Percentiles rank a stretch among this genome's conserved stretches.
phyloP scores from a whole-genome alignment of 2,888 invertebrate genomes.

The Nomada fucata region DNA sequence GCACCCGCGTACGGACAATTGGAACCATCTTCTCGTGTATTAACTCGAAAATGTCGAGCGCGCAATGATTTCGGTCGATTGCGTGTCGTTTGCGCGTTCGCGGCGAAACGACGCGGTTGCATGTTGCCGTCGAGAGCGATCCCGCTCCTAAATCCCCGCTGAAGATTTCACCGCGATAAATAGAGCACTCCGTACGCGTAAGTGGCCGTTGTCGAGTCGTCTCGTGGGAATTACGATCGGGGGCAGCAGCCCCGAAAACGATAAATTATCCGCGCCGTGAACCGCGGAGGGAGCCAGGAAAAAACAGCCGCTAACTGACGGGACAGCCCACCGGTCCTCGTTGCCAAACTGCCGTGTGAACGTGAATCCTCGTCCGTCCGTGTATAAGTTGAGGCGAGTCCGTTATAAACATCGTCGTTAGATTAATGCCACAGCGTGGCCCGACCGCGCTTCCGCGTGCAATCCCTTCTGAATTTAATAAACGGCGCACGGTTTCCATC shows the following conservation, averaged over 20 bases:
- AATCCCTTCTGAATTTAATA: conserved; percentile 32
- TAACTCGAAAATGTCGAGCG: background rate
- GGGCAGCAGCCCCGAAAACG: conserved; percentile 27
- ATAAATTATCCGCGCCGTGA: conserved; percentile 53
- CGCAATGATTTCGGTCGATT: conserved; percentile 33
- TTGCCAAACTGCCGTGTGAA: conserved; percentile 54
- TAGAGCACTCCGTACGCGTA: conserved; percentile 53
- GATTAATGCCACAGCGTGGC: conserved; percentile 34
- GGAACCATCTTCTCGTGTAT: conserved; percentile 15
- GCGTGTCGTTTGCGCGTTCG: conserved; percentile 9
- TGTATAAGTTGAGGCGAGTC: conserved; percentile 47
- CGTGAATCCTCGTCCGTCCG: conserved; percentile 37
- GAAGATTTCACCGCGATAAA: conserved; percentile 62
- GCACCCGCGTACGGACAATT: background rate
- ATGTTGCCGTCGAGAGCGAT: conserved; percentile 40
- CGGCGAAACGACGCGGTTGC: conserved; percentile 24
- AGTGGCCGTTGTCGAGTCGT: conserved; percentile 60
- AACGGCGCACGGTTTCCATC: background rate
- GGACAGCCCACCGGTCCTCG: conserved; percentile 18
- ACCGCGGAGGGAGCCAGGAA: conserved; percentile 31
- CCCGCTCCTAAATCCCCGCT: conserved; percentile 27
- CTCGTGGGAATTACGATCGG: conserved; percentile 58
- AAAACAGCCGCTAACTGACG: conserved; percentile 37
- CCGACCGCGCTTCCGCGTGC: conserved; percentile 45
- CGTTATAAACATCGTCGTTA: conserved; percentile 50